phyloP scores from a whole-genome alignment of 1,140 invertebrate genomes.

The Meteorus sp. region DNA sequence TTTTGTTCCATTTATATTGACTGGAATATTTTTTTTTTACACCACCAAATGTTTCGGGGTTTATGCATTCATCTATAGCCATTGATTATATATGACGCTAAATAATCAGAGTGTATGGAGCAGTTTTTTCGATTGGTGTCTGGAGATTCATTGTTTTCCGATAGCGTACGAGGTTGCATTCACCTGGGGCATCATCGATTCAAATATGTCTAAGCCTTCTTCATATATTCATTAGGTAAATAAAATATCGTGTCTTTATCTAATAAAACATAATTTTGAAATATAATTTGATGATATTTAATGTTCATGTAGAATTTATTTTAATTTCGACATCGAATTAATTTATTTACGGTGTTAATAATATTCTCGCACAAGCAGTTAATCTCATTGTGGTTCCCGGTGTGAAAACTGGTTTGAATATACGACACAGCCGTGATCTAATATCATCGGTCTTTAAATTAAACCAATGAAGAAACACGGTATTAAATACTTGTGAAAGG shows the following conservation, averaged over 20 bases:
- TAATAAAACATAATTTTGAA: not conserved
- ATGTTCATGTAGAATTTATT: not conserved
- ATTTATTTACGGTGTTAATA: not conserved
- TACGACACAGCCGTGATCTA: conserved; percentile 1
- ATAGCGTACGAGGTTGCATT: conserved; percentile 33
- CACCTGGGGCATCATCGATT: conserved; percentile 36
- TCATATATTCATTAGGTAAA: too few species aligned
- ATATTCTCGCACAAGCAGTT: not conserved
- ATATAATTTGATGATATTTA: not conserved
- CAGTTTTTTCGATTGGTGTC: not conserved
- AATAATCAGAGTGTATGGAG: conserved; percentile 15
- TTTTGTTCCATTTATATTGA: conserved; percentile 3
- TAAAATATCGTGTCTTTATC: too few species aligned
- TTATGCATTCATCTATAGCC: conserved; percentile 1
- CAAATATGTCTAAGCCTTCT: conserved; percentile 27
- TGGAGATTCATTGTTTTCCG: conserved; percentile 43
- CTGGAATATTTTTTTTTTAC: not conserved
- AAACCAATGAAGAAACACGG: conserved; percentile 3
- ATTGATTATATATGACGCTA: conserved; percentile 2
- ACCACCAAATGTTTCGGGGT: conserved; percentile 1
- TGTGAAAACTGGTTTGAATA: not conserved
- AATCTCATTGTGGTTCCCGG: not conserved
- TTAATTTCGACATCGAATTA: not conserved
- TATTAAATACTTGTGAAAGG: not conserved
- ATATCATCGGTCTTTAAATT: conserved; percentile 10